Evolutionary conservation across 2,888 invertebrate genomes (phyloP).

Genomic region (Drosophila prolongata): DNA sequence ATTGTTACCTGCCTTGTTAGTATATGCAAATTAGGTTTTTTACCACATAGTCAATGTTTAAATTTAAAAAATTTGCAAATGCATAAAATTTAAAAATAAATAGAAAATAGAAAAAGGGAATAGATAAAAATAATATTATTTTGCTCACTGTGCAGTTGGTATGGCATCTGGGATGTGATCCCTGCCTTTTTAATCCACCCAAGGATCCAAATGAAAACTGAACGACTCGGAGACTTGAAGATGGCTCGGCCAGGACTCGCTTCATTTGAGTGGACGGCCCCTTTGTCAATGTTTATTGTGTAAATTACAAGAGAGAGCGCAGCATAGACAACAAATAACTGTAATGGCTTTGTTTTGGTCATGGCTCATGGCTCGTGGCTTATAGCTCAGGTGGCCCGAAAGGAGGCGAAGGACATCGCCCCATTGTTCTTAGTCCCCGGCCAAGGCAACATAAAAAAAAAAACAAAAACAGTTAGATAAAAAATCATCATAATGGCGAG

Average conservation of each 20-base stretch:
- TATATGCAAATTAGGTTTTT: not conserved
- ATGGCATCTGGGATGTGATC: conserved; percentile 59
- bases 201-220: conserved; percentile 42
- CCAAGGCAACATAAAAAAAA: conserved; percentile 43
- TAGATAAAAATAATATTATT: not conserved
- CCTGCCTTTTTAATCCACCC: conserved; percentile 49
- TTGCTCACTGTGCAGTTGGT: conserved; percentile 1
- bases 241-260: conserved; percentile 24
- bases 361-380: conserved; percentile 74
- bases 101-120: not conserved
- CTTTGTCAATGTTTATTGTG: conserved; percentile 77
- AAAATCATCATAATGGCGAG: conserved; percentile 73
- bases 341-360: conserved; percentile 79
- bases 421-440: conserved; percentile 58
- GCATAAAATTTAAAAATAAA: too few species aligned
- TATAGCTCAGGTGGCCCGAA: conserved; percentile 65
- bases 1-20: too few species aligned
- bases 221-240: conserved; percentile 16
- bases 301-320: conserved; percentile 72
- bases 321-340: conserved; percentile 76
- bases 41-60: not conserved
- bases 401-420: conserved; percentile 64
- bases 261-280: conserved; percentile 45
- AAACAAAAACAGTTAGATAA: conserved; percentile 78
- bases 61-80: not conserved